Base-by-base conservation (phyloP, 2,113 vertebrate genomes). In the Paedocypris sp. region DNA sequence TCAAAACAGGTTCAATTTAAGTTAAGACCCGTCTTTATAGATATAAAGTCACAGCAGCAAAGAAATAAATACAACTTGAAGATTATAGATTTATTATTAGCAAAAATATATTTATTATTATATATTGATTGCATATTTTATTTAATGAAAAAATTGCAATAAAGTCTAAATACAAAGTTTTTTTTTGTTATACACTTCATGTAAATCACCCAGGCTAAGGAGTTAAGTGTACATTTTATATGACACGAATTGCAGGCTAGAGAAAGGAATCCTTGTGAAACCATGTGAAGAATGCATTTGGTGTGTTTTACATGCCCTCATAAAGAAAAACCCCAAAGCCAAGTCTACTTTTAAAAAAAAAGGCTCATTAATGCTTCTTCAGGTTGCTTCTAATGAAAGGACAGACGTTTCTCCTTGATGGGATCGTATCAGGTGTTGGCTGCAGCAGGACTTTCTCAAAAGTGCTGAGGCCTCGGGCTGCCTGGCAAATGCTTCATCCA, bases 401-500 rank as follows among this genome's bases (percentile, higher is more conserved):
- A 13, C n/a, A 25, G 29, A 57, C 29, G 16, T 19, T 57, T 11
- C 32, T 31, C 15, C 36, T 9, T 18, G 20, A 16, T 11, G 5
- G 20, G 12, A 8, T 6, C 25, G 36, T 20, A 32, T 63, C 33
- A 53, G 48, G 38, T 51, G 47, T 52, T 51, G 13, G 4, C 7
- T 32, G 35, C 47, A 63, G 6, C 53, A 45, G 60, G 52, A 49
- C 48, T 39, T 25, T 33, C 7, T 33, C 38, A 53, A 31, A 63
- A 53, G 49, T 53, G 60, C 60, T 53, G 49, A 63, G 25, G 39
- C 48, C 47, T 39, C 47, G 20, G 18, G 49, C 12, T 25, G n/a
- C 16, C 31, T 33, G 19, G 39, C 1, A 63, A 20, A 54, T 10
- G 35, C 9, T 20, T 56, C 52, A 49, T 32, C 57, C 11, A 48